These are phyloP conservation scores for Poecilia gillii DNA, from an alignment of 2,797 vertebrate species.

Conservation along the genomic window DNA sequence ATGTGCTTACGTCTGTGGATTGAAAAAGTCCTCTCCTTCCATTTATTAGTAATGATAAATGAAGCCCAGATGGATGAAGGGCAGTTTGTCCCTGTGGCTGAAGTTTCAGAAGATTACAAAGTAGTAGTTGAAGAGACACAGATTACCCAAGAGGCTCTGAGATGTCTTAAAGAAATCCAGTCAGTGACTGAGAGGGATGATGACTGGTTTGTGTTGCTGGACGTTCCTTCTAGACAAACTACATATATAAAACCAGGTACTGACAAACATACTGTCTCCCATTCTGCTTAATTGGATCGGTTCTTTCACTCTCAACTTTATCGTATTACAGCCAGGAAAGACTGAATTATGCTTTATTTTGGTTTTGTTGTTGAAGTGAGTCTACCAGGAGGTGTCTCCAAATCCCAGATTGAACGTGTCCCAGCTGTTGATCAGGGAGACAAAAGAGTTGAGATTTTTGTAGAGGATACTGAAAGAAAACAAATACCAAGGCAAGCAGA, in stretches of 20 bases:
- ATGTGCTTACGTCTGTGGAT: not conserved
- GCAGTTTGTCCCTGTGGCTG: slow-evolving; percentile 20
- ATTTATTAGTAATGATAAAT: slow-evolving; percentile 43
- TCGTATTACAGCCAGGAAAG: not conserved
- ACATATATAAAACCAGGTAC: slow-evolving; percentile 61
- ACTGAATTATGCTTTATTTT: slow-evolving; percentile 24
- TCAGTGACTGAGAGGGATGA: slow-evolving; percentile 35
- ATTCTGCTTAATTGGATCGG: slow-evolving; percentile 8
- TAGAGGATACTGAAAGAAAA: slow-evolving; percentile 31
- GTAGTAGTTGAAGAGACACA: slow-evolving; percentile 41
- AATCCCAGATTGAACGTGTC: not conserved
- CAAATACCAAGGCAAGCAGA: slow-evolving; percentile 30
- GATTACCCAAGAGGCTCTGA: slow-evolving; percentile 17
- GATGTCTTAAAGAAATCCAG: slow-evolving; percentile 12
- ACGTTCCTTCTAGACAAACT: slow-evolving; percentile 45
- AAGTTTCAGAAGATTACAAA: slow-evolving; percentile 28
- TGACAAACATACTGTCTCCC: not conserved
- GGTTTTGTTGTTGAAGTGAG: slow-evolving; percentile 37
- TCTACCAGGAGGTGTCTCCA: slow-evolving; percentile 23
- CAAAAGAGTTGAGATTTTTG: slow-evolving; percentile 18
- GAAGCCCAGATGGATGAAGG: slow-evolving; percentile 17
- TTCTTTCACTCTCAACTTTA: slow-evolving; percentile 6
- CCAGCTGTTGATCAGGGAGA: slow-evolving; percentile 25
- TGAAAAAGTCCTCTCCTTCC: slow-evolving; percentile 33
- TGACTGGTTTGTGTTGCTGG: slow-evolving; percentile 70